A percentile compares a stretch with the other conserved stretches of the same genome.
These are phyloP conservation scores for Rhinichthys klamathensis DNA, from an alignment of 2,113 vertebrate species.

Conservation along the genomic window DNA sequence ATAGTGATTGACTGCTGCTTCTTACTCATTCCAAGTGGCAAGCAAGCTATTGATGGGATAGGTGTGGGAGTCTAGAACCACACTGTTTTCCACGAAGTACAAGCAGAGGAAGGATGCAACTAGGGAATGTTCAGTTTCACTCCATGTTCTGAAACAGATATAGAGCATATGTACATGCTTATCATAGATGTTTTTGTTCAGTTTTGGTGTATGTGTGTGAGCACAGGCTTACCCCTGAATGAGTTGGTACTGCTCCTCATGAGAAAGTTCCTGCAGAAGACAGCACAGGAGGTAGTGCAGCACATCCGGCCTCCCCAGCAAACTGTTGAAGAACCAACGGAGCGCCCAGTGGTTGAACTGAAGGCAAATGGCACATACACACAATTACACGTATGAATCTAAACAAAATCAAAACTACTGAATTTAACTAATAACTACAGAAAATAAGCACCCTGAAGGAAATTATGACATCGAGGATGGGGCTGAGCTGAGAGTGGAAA, in stretches of 20 bases:
- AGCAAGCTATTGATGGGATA: conserved; percentile 32
- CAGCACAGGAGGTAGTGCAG: conserved; percentile 29
- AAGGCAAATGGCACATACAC: conserved; percentile 21
- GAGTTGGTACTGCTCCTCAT: not conserved
- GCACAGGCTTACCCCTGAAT: not conserved
- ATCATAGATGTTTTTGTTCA: not conserved
- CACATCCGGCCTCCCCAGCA: not conserved
- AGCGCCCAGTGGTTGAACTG: conserved; percentile 52
- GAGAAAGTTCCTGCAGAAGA: conserved; percentile 45
- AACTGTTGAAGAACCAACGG: conserved; percentile 37
- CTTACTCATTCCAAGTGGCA: conserved; percentile 54
- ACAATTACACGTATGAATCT: conserved; percentile 15
- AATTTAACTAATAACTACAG: not conserved
- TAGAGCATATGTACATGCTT: not conserved
- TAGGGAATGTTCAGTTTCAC: conserved; percentile 31
- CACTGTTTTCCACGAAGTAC: conserved; percentile 47
- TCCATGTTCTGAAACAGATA: conserved; percentile 33
- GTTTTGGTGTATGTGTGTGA: not conserved
- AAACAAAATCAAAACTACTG: not conserved
- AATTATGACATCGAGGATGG: conserved; percentile 58
- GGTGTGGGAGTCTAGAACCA: not conserved
- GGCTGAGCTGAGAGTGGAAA: conserved; percentile 39
- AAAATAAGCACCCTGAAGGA: conserved; percentile 63
- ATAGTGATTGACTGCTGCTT: not conserved
- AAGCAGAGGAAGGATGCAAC: conserved; percentile 43